Conservation (phyloP, 2,113 vertebrate genomes). For the Lagenorhynchus albirostris region DNA sequence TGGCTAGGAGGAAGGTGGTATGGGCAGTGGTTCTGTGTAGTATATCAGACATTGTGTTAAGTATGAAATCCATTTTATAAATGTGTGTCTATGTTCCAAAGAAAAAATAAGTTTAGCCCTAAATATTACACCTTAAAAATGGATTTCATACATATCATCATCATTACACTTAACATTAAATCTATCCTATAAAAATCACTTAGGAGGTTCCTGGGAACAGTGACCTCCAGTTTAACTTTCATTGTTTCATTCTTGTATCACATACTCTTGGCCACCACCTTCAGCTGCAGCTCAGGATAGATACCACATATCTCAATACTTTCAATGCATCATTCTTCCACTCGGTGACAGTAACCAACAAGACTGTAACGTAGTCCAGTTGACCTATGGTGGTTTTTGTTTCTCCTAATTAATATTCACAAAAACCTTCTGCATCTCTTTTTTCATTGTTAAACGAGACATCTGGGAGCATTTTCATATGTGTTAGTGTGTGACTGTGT, state of each 20-base stretch:
- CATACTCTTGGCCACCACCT: not conserved
- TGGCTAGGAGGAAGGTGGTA: not conserved
- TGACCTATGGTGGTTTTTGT: not conserved
- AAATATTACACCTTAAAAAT: not conserved
- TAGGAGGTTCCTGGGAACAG: not conserved
- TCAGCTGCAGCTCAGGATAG: not conserved
- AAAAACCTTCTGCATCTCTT: not conserved
- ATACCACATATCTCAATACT: not conserved
- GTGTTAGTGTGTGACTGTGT: not conserved
- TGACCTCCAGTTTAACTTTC: not conserved
- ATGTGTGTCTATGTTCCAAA: not conserved
- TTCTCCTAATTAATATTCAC: not conserved
- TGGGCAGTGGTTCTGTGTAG: not conserved
- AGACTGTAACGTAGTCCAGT: not conserved
- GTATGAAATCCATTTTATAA: not conserved
- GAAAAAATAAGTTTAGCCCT: not conserved
- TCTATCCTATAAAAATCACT: not conserved
- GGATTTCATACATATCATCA: not conserved
- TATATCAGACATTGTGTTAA: not conserved
- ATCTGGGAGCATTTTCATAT: not conserved
- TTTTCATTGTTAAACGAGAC: not conserved
- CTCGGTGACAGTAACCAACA: not conserved
- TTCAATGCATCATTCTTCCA: not conserved
- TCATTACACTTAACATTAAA: not conserved
- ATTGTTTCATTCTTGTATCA: not conserved